phyloP scores from a whole-genome alignment of 2,797 vertebrate species.

The Pseudochromis fuscus region DNA sequence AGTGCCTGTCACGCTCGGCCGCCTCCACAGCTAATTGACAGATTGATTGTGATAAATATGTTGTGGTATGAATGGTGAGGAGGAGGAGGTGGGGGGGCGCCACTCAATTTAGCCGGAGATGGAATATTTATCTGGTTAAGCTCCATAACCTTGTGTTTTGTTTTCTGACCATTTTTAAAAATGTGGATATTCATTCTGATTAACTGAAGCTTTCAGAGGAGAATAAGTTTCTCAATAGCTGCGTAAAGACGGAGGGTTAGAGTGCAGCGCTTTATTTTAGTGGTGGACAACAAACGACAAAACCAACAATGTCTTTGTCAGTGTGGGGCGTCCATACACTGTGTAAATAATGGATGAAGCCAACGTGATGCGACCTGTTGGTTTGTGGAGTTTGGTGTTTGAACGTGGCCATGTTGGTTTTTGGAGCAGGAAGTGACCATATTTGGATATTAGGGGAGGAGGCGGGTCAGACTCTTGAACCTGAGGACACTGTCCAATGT shows the following conservation, averaged over 20 bases:
- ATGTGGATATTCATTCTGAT: conserved; percentile 25
- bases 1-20: conserved; percentile 71
- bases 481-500: too few species aligned
- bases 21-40: conserved; percentile 69
- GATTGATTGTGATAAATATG: conserved; percentile 80
- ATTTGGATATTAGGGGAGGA: too few species aligned
- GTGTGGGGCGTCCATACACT: too few species aligned
- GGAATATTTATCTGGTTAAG: conserved; percentile 65
- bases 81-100: conserved; percentile 27
- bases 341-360: too few species aligned
- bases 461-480: too few species aligned
- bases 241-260: background rate
- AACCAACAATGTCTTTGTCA: background rate
- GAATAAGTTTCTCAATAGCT: background rate
- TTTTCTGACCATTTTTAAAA: conserved; percentile 31
- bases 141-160: conserved; percentile 62
- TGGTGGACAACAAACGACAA: too few species aligned
- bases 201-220: conserved; percentile 1
- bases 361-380: too few species aligned
- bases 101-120: conserved; percentile 57
- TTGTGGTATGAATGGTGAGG: conserved; percentile 54
- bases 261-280: too few species aligned
- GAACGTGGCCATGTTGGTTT: too few species aligned
- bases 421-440: too few species aligned
- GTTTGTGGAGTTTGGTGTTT: too few species aligned